A percentile compares a stretch with the other conserved stretches of the same genome.
These are phyloP conservation scores for Drosophila greeni DNA, from an alignment of 2,888 invertebrate genomes.

Conservation along the genomic window DNA sequence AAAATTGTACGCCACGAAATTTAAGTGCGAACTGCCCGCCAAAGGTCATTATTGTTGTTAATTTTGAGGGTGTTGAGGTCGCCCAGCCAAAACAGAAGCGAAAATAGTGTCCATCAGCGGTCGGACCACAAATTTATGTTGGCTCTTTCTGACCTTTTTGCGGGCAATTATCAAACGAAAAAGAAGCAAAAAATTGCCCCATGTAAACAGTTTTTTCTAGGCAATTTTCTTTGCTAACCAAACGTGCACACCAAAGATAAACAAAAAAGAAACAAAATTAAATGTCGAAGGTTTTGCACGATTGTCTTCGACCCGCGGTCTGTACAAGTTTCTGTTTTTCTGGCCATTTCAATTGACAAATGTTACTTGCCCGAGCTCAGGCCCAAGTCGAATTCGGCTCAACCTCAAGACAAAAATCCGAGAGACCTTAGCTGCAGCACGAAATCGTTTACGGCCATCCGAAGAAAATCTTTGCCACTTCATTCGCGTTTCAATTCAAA, in stretches of 20 bases:
- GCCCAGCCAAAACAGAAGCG: conserved; percentile 43
- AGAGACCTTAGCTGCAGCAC: conserved; percentile 51
- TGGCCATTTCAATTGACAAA: conserved; percentile 67
- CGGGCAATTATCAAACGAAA: conserved; percentile 62
- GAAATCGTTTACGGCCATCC: conserved; percentile 42
- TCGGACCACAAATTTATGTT: conserved; percentile 41
- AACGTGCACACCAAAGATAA: conserved; percentile 57
- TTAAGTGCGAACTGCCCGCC: conserved; percentile 51
- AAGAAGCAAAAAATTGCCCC: conserved; percentile 33
- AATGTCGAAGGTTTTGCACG: conserved; percentile 73
- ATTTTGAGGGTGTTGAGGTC: conserved; percentile 67
- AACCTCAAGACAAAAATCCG: conserved; percentile 41
- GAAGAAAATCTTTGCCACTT: conserved; percentile 55
- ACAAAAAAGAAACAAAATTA: conserved; percentile 66
- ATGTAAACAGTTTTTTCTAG: conserved; percentile 56
- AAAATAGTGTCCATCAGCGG: conserved; percentile 41
- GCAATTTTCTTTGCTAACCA: conserved; percentile 54
- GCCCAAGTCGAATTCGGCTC: conserved; percentile 50
- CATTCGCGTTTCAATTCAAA: conserved; percentile 32
- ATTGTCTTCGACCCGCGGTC: conserved; percentile 52
- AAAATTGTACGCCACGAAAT: conserved; percentile 51
- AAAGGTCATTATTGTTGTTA: conserved; percentile 53
- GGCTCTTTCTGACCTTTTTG: conserved; percentile 58
- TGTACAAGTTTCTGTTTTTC: conserved; percentile 36
- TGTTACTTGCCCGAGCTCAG: conserved; percentile 41